Evolutionary conservation across 53 echinoderm and acorn worm species (phyloP).

Genomic region (Patiria pectinifera): DNA sequence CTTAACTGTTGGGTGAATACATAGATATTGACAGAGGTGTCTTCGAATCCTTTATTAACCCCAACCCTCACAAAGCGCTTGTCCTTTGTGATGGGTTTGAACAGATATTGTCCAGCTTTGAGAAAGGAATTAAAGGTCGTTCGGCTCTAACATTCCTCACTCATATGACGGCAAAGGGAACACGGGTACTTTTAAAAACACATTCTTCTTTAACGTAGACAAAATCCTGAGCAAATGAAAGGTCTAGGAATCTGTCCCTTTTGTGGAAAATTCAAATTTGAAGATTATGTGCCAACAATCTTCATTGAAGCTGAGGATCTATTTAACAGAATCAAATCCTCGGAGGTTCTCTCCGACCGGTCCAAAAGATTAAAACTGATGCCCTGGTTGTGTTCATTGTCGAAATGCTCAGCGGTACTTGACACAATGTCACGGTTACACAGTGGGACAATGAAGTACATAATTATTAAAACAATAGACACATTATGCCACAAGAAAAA

Average conservation of each 20-base stretch:
- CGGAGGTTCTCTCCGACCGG: neutral
- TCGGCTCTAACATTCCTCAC: neutral
- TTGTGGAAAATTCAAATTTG: neutral
- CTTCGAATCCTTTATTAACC: slow-evolving; percentile 23
- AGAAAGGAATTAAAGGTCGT: neutral
- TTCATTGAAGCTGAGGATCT: neutral
- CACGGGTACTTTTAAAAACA: slow-evolving; percentile 13
- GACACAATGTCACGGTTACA: slow-evolving; percentile 8
- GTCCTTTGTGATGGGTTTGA: neutral
- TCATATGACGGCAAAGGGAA: neutral
- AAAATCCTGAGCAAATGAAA: neutral
- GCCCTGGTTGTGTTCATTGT: neutral
- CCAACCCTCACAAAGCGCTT: too few species aligned
- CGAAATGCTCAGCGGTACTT: too few species aligned
- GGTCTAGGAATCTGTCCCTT: neutral
- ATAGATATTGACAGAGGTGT: neutral
- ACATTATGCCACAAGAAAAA: neutral
- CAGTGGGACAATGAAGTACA: neutral
- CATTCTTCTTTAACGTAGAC: slow-evolving; percentile 16
- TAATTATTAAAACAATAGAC: neutral
- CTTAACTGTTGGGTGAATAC: slow-evolving; percentile 12
- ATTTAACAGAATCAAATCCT: neutral
- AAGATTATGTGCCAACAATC: neutral
- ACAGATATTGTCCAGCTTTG: neutral
- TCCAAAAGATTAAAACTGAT: neutral